Percentiles rank a stretch among this genome's conserved stretches.
These are phyloP conservation scores for Amphipyra berbera DNA, from an alignment of 2,888 invertebrate genomes.

Conservation along the genomic window DNA sequence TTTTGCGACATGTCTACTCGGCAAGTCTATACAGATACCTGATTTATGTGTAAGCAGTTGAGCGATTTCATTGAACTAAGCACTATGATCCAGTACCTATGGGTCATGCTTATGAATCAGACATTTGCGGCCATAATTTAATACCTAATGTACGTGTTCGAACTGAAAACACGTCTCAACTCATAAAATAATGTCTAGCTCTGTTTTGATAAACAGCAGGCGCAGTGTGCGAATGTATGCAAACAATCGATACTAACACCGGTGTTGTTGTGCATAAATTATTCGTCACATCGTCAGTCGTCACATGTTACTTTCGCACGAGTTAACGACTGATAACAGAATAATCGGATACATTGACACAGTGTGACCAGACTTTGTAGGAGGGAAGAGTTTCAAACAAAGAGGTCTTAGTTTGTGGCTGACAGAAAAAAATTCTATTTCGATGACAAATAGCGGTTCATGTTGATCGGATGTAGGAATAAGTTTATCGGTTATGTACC, in stretches of 20 bases:
- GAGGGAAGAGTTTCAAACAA: conserved; percentile 29
- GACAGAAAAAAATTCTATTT: conserved; percentile 24
- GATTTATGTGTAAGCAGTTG: conserved; percentile 21
- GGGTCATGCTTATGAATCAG: conserved; percentile 51
- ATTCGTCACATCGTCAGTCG: conserved; percentile 23
- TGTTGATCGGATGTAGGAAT: conserved; percentile 19
- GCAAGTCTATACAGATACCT: conserved; percentile 7
- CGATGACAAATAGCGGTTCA: conserved; percentile 16
- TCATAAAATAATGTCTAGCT: conserved; percentile 7
- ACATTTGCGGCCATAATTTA: conserved; percentile 20
- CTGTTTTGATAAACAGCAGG: conserved; percentile 24
- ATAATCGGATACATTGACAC: conserved; percentile 38
- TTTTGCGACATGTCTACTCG: conserved; percentile 6
- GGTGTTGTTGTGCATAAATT: conserved; percentile 30
- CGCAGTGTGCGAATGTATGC: conserved; percentile 14
- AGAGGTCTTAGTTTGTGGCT: conserved; percentile 9
- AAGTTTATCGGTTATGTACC: conserved; percentile 21
- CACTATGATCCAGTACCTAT: conserved; percentile 16
- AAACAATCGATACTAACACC: conserved; percentile 44
- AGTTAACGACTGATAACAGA: conserved; percentile 55
- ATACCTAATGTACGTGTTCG: conserved; percentile 20
- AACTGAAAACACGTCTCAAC: conserved; percentile 12
- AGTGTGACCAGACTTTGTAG: conserved; percentile 9
- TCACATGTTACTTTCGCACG: conserved; percentile 40
- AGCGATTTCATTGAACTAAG: conserved; percentile 21